These are phyloP conservation scores for Halichoerus grypus DNA, from an alignment of 2,113 vertebrate genomes.

Conservation along the genomic window DNA sequence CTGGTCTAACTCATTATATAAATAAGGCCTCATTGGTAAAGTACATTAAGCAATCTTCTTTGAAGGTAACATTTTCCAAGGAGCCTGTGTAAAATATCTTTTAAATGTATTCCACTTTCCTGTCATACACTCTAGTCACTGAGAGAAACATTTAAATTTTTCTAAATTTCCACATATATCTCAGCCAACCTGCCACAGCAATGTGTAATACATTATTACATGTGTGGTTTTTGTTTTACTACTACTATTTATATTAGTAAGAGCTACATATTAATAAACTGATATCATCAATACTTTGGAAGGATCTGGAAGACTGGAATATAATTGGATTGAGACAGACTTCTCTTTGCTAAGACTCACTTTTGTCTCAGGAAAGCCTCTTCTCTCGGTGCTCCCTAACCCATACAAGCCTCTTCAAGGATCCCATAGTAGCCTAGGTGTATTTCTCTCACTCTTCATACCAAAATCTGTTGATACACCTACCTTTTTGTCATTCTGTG, in stretches of 20 bases:
- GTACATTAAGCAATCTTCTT: conserved; percentile 50
- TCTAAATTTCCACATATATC: conserved; percentile 7
- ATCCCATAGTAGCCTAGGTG: neutral
- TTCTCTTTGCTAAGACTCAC: neutral
- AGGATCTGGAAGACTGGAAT: conserved; percentile 18
- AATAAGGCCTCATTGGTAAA: conserved; percentile 50
- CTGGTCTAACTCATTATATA: conserved; percentile 52
- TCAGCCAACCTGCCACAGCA: neutral
- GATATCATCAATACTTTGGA: neutral
- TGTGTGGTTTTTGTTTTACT: conserved; percentile 24
- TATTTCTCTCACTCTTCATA: neutral
- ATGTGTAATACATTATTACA: conserved; percentile 15
- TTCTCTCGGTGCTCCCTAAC: neutral
- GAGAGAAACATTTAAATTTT: conserved; percentile 65
- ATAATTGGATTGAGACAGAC: neutral
- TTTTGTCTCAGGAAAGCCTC: neutral
- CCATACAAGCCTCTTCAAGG: neutral
- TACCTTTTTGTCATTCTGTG: conserved; percentile 12
- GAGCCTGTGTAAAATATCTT: conserved; percentile 49
- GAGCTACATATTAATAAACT: conserved; percentile 29
- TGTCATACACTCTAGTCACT: conserved; percentile 47
- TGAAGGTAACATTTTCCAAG: conserved; percentile 58
- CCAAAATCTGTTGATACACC: neutral
- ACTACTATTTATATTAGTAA: conserved; percentile 20
- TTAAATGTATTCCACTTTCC: conserved; percentile 56